A percentile compares a stretch with the other conserved stretches of the same genome.
Evolutionary conservation across 2,113 vertebrate species (phyloP).

Genomic region (Monopterus albus): DNA sequence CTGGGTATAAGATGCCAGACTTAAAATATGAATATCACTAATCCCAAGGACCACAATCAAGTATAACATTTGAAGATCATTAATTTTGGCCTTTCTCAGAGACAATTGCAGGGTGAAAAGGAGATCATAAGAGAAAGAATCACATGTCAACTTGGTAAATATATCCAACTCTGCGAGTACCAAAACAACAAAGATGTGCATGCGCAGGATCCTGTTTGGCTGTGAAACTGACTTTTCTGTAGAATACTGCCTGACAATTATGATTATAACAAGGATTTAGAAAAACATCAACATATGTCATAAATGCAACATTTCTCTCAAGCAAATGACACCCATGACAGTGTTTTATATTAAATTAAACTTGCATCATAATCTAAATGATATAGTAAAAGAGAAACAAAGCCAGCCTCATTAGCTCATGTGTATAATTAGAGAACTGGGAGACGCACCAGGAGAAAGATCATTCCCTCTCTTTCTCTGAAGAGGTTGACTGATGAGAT

Average conservation of each 20-base stretch:
- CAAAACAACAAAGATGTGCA: slow-evolving; percentile 13
- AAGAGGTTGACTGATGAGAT: slow-evolving; percentile 66
- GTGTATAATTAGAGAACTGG: slow-evolving; percentile 51
- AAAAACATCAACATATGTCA: slow-evolving; percentile 26
- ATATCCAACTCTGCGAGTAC: slow-evolving; percentile 23
- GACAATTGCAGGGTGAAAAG: slow-evolving; percentile 31
- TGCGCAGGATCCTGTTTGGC: background rate
- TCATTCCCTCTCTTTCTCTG: slow-evolving; percentile 26
- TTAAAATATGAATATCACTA: slow-evolving; percentile 36
- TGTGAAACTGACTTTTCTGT: slow-evolving; percentile 1
- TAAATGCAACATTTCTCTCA: slow-evolving; percentile 10
- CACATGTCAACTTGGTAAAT: slow-evolving; percentile 30
- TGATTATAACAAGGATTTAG: background rate
- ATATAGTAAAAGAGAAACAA: slow-evolving; percentile 37
- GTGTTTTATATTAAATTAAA: slow-evolving; percentile 21
- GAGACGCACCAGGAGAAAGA: slow-evolving; percentile 20
- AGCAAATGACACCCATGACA: slow-evolving; percentile 2
- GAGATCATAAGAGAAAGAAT: slow-evolving; percentile 39
- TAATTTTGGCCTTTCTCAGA: slow-evolving; percentile 35
- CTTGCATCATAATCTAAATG: slow-evolving; percentile 29
- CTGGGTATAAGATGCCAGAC: slow-evolving; percentile 2
- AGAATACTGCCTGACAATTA: background rate
- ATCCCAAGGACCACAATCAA: slow-evolving; percentile 7
- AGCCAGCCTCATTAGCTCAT: slow-evolving; percentile 22
- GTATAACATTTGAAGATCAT: slow-evolving; percentile 41